Evolutionary conservation across 2,888 invertebrate genomes (phyloP), one percentile per base, ranked within the genome.

Genomic region (Hirudinaria manillensis): DNA sequence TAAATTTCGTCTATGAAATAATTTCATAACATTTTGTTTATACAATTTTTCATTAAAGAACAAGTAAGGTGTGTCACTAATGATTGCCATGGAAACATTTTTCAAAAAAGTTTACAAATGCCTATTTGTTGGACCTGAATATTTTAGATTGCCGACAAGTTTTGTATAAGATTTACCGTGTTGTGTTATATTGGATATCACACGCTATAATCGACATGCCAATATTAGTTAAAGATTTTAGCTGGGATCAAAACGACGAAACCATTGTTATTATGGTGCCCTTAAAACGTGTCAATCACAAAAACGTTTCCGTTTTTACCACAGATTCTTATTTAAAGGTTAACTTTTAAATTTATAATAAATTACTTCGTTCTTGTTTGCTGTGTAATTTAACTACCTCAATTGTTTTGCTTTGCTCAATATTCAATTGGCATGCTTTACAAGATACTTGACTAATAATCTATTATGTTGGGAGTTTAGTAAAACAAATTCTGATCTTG

Each of bases 211-310:
- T 70, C 32, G 72, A 76, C 76, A 85, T 85, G 85, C 85, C 85
- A 38, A 80, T 85, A 27, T 77, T 91, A 79, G 87, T 93, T 0
- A 91, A 90, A 86, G 90, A 92, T 86, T 91, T 88, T 81, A 88
- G 88, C 55, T 93, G 93, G 93, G 89, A 89, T 56, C 91, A 93
- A 87, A 90, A 90, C 0, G 85, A 87, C 21, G 87, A 87, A 56
- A 85, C 85, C 55, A 81, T 93, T 13, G 88, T 89, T 77, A 87
- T 93, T 75, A 87, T 88, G 79, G 88, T 92, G 38, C 90, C 91
- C 6, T 82, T 91, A 72, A 89, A 88, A 81, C 89, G 89, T 7
- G 87, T 89, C 0, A 88, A 87, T 79, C 86, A 88, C 38, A 89
- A 89, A 75, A 90, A 90, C 83, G 89, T 90, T 0, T 90, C 92